Evolutionary conservation across 2,797 vertebrate genomes (phyloP).

Genomic region (Neostethus bicornis): DNA sequence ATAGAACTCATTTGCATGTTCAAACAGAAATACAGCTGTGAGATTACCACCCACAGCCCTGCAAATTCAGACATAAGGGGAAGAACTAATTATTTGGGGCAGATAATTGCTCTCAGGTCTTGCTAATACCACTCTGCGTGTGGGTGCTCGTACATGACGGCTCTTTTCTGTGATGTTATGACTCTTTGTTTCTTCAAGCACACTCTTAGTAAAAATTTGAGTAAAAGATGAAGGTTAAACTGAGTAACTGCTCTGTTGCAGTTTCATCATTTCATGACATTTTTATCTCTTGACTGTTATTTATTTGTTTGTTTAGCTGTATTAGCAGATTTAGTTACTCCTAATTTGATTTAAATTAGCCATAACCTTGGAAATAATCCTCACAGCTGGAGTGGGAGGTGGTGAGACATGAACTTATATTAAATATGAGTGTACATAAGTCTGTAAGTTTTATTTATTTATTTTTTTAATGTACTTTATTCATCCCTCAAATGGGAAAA

Average conservation of each 20-base stretch:
- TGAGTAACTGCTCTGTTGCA: slow-evolving; percentile 30
- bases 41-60: slow-evolving; percentile 67
- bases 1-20: slow-evolving; percentile 54
- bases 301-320: slow-evolving; percentile 23
- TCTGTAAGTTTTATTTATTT: too few species aligned
- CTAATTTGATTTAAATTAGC: slow-evolving; percentile 20
- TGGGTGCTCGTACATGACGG: slow-evolving; percentile 46
- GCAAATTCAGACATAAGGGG: slow-evolving; percentile 61
- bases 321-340: slow-evolving; percentile 15
- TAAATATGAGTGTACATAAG: not conserved
- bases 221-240: slow-evolving; percentile 42
- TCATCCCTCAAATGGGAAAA: too few species aligned
- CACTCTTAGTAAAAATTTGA: slow-evolving; percentile 57
- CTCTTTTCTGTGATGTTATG: slow-evolving; percentile 39
- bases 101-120: slow-evolving; percentile 71
- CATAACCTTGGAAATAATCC: not conserved
- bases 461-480: too few species aligned
- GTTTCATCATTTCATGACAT: slow-evolving; percentile 17
- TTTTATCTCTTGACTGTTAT: slow-evolving; percentile 23
- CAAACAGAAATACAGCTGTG: slow-evolving; percentile 61
- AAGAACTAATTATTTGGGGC: slow-evolving; percentile 71
- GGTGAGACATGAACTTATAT: slow-evolving; percentile 7
- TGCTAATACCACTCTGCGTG: slow-evolving; percentile 50
- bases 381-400: not conserved
- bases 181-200: slow-evolving; percentile 27